phyloP scores from a whole-genome alignment of 2,113 vertebrate genomes.

The Pyrgilauda ruficollis region DNA sequence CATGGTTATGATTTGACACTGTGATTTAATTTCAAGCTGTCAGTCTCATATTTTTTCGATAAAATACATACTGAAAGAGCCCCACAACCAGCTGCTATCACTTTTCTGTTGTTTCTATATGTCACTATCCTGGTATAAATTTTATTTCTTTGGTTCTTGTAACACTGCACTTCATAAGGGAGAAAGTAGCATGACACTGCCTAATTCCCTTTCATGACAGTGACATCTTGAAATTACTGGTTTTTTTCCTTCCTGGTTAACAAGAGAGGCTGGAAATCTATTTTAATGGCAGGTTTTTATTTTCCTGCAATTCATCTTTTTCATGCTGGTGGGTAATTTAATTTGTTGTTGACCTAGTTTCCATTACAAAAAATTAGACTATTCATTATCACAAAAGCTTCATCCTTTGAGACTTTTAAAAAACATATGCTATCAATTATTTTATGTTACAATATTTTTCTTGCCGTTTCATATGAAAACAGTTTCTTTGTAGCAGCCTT shows the following conservation, averaged over 20 bases:
- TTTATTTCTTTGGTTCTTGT: neutral
- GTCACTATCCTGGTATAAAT: neutral
- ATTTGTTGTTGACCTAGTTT: slow-evolving; percentile 39
- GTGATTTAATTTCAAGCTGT: neutral
- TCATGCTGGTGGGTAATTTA: neutral
- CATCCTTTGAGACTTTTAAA: neutral
- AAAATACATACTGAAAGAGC: neutral
- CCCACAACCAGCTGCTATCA: neutral
- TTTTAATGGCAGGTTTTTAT: neutral
- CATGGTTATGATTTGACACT: neutral
- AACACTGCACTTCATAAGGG: neutral
- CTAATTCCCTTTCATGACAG: neutral
- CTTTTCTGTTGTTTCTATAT: neutral
- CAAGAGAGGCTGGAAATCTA: neutral
- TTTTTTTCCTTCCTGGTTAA: neutral
- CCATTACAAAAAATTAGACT: neutral
- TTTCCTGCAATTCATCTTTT: neutral
- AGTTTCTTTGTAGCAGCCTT: neutral
- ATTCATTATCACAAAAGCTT: neutral
- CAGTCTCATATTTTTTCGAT: neutral
- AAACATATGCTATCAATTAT: neutral
- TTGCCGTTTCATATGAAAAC: neutral
- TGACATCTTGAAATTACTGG: neutral
- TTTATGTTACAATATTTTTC: neutral
- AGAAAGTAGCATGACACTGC: neutral